Percentiles rank a stretch among this genome's conserved stretches.
Evolutionary conservation across 2,797 vertebrate genomes (phyloP).

Genomic region (Onychomys arenicola): DNA sequence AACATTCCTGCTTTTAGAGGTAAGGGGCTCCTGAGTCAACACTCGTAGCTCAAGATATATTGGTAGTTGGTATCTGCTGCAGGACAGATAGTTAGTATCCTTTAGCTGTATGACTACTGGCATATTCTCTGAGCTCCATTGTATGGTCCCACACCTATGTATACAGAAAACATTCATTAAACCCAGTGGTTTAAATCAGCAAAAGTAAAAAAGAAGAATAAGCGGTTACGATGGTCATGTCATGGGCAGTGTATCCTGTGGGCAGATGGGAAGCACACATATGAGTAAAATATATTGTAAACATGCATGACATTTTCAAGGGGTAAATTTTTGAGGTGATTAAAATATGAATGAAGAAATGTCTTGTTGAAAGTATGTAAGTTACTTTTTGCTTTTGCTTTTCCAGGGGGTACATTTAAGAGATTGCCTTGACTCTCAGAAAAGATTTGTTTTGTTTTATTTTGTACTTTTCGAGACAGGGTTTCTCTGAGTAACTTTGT

Average conservation of each 20-base stretch:
- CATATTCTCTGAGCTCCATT: neutral
- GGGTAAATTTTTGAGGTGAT: neutral
- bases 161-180: neutral
- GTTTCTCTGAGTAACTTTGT: too few relatives aligned
- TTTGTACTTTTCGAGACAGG: too few relatives aligned
- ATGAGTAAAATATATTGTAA: neutral
- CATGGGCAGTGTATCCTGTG: neutral
- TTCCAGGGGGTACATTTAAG: neutral
- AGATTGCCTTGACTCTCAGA: neutral
- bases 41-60: neutral
- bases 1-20: neutral
- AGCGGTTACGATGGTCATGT: neutral
- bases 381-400: neutral
- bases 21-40: neutral
- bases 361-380: neutral
- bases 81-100: neutral
- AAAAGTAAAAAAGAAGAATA: neutral
- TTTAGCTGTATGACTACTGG: neutral
- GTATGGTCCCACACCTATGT: rapidly evolving
- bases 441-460: too few relatives aligned
- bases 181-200: neutral
- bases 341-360: neutral
- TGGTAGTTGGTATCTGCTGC: neutral
- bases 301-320: neutral
- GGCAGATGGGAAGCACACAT: neutral